These are phyloP conservation scores for Drosophila mayri DNA, from an alignment of 1,140 invertebrate species.

Conservation along the genomic window DNA sequence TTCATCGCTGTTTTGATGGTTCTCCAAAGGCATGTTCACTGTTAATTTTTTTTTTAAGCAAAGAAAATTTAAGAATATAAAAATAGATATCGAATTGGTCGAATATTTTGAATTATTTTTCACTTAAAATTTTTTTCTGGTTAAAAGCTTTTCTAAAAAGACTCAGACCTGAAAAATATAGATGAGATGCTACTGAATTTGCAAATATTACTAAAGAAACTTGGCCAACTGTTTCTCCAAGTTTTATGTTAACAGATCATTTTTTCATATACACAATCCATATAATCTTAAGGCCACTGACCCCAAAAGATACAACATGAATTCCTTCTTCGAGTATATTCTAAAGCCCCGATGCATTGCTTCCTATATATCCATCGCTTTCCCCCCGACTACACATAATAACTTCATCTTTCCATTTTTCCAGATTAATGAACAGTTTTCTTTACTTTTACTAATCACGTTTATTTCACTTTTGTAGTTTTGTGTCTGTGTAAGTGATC, in stretches of 20 bases:
- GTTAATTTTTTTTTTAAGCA: too few relatives aligned
- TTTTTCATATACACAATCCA: neutral
- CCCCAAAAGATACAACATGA: neutral
- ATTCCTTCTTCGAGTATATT: neutral
- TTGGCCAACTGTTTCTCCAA: neutral
- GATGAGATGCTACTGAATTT: neutral
- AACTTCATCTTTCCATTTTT: neutral
- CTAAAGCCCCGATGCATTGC: neutral
- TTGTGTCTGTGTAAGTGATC: conserved; percentile 59
- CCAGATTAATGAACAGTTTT: conserved; percentile 11
- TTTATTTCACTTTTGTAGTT: conserved; percentile 74
- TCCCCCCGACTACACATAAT: neutral
- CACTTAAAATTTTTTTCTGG: conserved; percentile 57
- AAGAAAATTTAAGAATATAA: neutral
- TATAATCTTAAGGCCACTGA: neutral
- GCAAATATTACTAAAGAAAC: neutral
- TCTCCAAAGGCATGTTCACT: neutral
- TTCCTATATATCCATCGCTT: neutral
- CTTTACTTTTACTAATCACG: conserved; percentile 75
- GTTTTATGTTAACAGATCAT: too few relatives aligned
- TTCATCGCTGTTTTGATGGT: neutral
- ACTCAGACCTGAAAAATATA: neutral
- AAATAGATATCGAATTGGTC: neutral
- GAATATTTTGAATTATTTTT: neutral
- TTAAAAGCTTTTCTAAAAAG: conserved; percentile 34